Evolutionary conservation across 2,113 vertebrate species (phyloP), one percentile per base, ranked within the genome.

Genomic region (Nyctereutes procyonoides): DNA sequence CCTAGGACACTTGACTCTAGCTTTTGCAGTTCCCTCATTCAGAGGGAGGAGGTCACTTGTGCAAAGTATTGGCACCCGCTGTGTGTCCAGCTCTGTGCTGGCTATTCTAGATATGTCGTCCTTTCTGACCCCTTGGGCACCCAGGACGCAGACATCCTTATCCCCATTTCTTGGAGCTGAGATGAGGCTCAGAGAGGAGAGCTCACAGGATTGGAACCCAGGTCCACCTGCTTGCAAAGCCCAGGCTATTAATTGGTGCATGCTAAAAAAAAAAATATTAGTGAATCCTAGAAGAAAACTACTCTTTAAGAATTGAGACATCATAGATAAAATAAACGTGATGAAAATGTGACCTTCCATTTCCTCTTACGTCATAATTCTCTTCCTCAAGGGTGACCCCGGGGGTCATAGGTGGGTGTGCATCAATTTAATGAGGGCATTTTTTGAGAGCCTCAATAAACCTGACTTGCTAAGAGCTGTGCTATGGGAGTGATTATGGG

Each of bases 51-150:
- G 4, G 69, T 43, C 89, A 56, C 32, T 65, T 67, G 58, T 43
- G n/a, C 35, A 67, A 53, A 77, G 58, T 90, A n/a, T 74, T 24
- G 35, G 63, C 51, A 35, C 56, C 8, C 2, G 11, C 32, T 38
- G 3, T 43, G 38, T 67, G 11, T 32, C 43, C 0, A 7, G 24
- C 77, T 79, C 48, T 2, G 0, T 0, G 3, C 11, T 38, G 71
- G 55, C 53, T 32, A 8, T 73, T 69, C 91, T 58, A 35, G 62
- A 65, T 13, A 14, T 0, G 1, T 53, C 16, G 15, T 91, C 65
- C 55, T 10, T 1, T 67, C 43, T 73, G 86, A 60, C 28, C 43
- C 48, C 32, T 63, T 2, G 0, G 71, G 55, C 63, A 32, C 20
- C 12, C 5, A 10, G 55, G 56, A 32, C 10, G 8, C 13, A 20